These are phyloP conservation scores for Buceros bicornis DNA, from an alignment of 2,797 vertebrate species.

Conservation along the genomic window DNA sequence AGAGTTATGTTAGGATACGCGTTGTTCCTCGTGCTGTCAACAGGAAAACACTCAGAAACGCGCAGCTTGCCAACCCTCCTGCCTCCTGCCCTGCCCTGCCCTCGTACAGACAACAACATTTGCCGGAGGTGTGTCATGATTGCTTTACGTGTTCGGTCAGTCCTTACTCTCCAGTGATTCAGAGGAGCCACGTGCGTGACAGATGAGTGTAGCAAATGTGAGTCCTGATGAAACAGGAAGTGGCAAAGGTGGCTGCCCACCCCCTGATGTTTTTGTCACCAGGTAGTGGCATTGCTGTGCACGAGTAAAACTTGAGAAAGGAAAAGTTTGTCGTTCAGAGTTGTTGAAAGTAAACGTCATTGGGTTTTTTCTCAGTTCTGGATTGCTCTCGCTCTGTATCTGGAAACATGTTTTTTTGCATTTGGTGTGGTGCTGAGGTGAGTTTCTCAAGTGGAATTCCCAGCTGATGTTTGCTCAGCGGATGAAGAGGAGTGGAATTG, in stretches of 20 bases:
- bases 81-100: background rate
- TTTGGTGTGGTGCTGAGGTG: background rate
- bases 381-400: background rate
- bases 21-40: background rate
- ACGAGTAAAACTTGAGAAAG: background rate
- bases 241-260: background rate
- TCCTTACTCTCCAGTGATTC: background rate
- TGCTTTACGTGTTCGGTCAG: background rate
- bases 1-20: background rate
- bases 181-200: background rate
- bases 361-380: background rate
- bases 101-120: background rate
- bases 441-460: background rate
- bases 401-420: background rate
- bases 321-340: background rate
- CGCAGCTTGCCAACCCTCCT: background rate
- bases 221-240: background rate
- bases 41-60: background rate
- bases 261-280: fast-evolving
- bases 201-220: background rate
- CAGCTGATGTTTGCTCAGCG: background rate
- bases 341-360: background rate
- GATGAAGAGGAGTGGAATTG: background rate
- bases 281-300: fast-evolving
- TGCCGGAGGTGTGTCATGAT: background rate